phyloP scores from a whole-genome alignment of 2,113 vertebrate genomes.

The Bubalus kerabau region DNA sequence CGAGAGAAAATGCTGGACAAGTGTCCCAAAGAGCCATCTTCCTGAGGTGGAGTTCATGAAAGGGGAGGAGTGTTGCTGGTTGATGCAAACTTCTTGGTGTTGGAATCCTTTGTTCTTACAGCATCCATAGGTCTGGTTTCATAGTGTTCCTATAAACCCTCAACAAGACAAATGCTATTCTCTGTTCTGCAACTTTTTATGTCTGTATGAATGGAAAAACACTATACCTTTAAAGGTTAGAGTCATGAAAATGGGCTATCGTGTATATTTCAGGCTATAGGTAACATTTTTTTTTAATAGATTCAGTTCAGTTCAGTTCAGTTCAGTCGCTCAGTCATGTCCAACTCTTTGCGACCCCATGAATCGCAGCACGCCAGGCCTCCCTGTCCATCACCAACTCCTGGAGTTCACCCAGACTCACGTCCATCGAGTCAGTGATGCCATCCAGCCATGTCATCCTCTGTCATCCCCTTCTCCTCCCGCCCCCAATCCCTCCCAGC shows the following conservation, averaged over 20 bases:
- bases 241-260: background rate
- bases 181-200: background rate
- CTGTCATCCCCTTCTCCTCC: too few relatives aligned
- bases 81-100: background rate
- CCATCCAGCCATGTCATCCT: too few relatives aligned
- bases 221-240: background rate
- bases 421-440: too few relatives aligned
- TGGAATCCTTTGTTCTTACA: background rate
- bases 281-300: background rate
- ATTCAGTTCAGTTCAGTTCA: too few relatives aligned
- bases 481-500: too few relatives aligned
- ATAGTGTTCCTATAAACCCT: background rate
- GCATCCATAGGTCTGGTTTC: background rate
- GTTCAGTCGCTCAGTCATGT: too few relatives aligned
- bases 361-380: too few relatives aligned
- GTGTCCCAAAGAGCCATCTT: background rate
- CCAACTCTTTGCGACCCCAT: too few relatives aligned
- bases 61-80: background rate
- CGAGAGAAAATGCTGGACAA: background rate
- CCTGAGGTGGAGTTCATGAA: background rate
- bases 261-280: background rate
- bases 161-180: background rate
- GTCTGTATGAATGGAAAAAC: background rate
- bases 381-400: too few relatives aligned
- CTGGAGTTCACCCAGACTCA: too few relatives aligned